These are phyloP conservation scores for Semibalanus balanoides DNA, from an alignment of 1,140 invertebrate genomes.

Conservation along the genomic window DNA sequence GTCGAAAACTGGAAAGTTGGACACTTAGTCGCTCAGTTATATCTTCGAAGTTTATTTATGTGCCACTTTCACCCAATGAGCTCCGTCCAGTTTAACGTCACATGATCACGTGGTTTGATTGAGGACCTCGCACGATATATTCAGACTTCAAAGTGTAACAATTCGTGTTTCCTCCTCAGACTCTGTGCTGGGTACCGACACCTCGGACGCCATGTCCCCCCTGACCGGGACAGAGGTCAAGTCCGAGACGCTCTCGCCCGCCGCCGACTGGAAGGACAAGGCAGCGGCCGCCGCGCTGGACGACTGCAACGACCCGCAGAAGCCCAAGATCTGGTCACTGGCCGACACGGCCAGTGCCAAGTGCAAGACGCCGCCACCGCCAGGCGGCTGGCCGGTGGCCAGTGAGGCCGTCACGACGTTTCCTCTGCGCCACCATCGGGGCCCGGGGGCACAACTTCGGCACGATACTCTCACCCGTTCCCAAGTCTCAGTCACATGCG, in stretches of 20 bases:
- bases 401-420: slow-evolving; percentile 16
- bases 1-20: too few species aligned
- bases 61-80: too few species aligned
- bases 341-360: slow-evolving; percentile 92
- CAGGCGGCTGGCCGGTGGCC: slow-evolving; percentile 24
- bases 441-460: slow-evolving; percentile 17
- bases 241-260: not conserved
- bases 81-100: too few species aligned
- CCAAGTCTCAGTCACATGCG: not conserved
- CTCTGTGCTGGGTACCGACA: not conserved
- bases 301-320: slow-evolving; percentile 26
- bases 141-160: too few species aligned
- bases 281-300: not conserved
- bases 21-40: too few species aligned
- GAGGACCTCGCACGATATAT: too few species aligned
- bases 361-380: slow-evolving; percentile 78
- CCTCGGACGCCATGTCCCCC: not conserved
- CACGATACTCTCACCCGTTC: slow-evolving; percentile 19
- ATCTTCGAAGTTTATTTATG: too few species aligned
- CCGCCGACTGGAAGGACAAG: not conserved
- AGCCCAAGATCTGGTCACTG: slow-evolving; percentile 94
- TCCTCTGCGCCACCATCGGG: slow-evolving; percentile 21
- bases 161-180: too few species aligned
- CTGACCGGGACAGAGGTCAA: not conserved
- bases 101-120: too few species aligned